Percentiles rank a stretch among this genome's conserved stretches.
Conservation (phyloP, 2,797 vertebrate genomes). For the Otolemur crassicaudatus region DNA sequence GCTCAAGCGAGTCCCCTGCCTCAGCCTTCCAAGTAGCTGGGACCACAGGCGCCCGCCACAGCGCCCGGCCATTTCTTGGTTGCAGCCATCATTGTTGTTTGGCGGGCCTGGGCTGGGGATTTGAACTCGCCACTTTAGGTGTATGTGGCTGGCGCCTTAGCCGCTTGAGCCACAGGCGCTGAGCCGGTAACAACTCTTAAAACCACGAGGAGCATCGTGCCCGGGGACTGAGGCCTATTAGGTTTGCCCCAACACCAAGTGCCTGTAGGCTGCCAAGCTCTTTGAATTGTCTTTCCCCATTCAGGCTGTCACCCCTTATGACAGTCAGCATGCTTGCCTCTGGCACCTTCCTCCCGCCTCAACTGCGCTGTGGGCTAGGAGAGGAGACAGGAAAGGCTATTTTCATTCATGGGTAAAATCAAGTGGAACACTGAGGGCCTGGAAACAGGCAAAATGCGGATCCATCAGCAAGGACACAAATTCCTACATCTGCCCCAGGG, state of each 20-base stretch:
- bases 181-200: neutral
- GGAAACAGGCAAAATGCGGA: neutral
- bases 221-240: fast-evolving
- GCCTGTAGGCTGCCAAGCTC: neutral
- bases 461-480: neutral
- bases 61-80: too few species aligned
- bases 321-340: neutral
- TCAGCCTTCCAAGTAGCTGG: too few species aligned
- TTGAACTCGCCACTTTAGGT: too few species aligned
- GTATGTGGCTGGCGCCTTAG: too few species aligned
- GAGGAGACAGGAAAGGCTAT: neutral
- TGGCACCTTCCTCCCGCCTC: neutral
- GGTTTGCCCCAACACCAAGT: too few species aligned
- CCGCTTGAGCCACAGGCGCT: too few species aligned
- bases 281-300: neutral
- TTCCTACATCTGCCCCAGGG: neutral
- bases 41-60: too few species aligned
- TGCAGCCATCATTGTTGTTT: too few species aligned
- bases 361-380: neutral
- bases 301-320: neutral
- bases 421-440: neutral
- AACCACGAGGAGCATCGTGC: neutral
- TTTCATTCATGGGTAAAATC: neutral
- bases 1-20: too few species aligned
- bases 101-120: too few species aligned